Conservation (phyloP, 2,113 vertebrate genomes). For the Chaetops frenatus region DNA sequence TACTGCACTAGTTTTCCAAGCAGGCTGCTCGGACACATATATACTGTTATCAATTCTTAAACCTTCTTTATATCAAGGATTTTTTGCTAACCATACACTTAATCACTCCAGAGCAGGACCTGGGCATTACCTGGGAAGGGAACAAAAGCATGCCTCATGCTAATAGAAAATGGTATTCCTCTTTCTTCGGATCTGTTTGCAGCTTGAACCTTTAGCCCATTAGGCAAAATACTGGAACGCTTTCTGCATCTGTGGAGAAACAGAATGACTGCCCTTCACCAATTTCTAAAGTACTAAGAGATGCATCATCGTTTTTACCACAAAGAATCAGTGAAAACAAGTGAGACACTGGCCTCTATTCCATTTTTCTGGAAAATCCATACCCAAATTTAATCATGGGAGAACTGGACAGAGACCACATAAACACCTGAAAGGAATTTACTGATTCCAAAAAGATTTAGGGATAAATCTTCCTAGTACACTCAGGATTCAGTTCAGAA, state of each 20-base stretch:
- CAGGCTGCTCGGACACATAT: neutral
- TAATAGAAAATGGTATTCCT: constrained; percentile 83
- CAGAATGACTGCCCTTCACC: neutral
- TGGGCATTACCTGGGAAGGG: constrained; percentile 84
- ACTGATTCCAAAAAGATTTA: neutral
- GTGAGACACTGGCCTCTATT: neutral
- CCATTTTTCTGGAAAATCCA: neutral
- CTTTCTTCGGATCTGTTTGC: constrained; percentile 50
- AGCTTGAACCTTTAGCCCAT: neutral
- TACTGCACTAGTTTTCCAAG: neutral
- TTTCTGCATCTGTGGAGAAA: constrained; percentile 52
- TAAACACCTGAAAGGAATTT: neutral
- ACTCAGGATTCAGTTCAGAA: neutral
- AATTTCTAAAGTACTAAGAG: neutral
- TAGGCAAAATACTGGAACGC: neutral
- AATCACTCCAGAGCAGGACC: neutral
- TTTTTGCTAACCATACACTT: neutral
- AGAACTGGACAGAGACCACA: neutral
- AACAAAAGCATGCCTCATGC: constrained; percentile 94
- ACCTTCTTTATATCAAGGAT: neutral
- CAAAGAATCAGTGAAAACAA: neutral
- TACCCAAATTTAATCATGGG: neutral
- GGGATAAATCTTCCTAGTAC: neutral
- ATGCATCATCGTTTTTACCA: neutral
- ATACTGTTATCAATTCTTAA: neutral